Evolutionary conservation across 2,888 invertebrate genomes (phyloP), one percentile per base, ranked within the genome.

Genomic region (Hypena proboscidalis): DNA sequence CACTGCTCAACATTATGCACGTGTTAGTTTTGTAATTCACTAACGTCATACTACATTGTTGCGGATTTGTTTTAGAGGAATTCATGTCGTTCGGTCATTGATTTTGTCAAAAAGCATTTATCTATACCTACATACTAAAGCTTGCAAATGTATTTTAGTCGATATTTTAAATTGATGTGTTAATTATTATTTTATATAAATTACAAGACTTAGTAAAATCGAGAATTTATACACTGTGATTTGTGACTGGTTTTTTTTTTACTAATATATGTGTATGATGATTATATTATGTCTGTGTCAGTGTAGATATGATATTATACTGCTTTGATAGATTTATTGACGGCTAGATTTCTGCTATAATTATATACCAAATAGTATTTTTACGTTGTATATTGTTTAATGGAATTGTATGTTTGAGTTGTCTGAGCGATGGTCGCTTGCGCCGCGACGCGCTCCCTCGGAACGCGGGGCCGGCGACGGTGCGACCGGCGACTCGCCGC

Each of bases 221-320:
- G 88, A 83, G 89, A 90, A 90, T 90, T 90, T 90, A 89, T 85
- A 86, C 90, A 85, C 90, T 90, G 90, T 90, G 90, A 90, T 90
- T 90, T 88, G 90, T 89, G 89, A 88, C 85, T 87, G 86, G 84
- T 83, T 90, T 89, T 66, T 85, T n/a, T 89, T 90, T 88, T 74
- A 85, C 78, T 84, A 85, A 83, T 88, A 84, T 70, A 83, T 85
- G 85, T 86, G 82, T 87, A 86, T 72, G 78, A 77, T 78, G 56
- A 54, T 44, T 63, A 54, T 63, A 54, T 63, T 76, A 82, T 80
- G 81, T 80, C 72, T 80, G 80, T 83, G 85, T 84, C 83, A 74
- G 77, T 86, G 83, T 86, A 83, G 82, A 80, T 84, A 68, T 74
- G 34, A 72, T 69, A n/a, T n/a, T n/a, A 82, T 75, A 83, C 75